These are phyloP conservation scores for Tetrapedia diversipes DNA, from an alignment of 2,888 invertebrate species.

Conservation along the genomic window DNA sequence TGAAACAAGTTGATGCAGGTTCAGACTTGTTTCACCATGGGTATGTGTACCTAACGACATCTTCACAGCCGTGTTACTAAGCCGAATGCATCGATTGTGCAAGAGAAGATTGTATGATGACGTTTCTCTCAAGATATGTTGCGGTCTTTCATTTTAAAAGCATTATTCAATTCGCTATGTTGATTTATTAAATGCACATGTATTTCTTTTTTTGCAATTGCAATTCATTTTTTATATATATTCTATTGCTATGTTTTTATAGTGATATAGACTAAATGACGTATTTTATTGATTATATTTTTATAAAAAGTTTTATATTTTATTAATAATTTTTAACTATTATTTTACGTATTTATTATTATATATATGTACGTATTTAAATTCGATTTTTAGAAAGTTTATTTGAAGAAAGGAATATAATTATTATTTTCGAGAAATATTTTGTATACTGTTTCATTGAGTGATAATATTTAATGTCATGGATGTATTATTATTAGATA, in stretches of 20 bases:
- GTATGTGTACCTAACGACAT: constrained; percentile 13
- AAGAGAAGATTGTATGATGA: constrained; percentile 8
- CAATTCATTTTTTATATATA: background rate
- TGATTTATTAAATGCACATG: background rate
- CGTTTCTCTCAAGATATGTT: constrained; percentile 9
- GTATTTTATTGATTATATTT: background rate
- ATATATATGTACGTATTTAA: no score
- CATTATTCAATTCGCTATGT: background rate
- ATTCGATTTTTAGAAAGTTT: no score
- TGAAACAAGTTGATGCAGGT: constrained; percentile 45
- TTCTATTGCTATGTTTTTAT: background rate
- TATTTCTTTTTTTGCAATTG: background rate
- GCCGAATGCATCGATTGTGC: constrained; percentile 21
- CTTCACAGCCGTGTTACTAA: constrained; percentile 27
- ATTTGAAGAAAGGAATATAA: no score
- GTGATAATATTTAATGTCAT: no score
- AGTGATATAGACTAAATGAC: background rate
- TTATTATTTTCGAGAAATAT: no score
- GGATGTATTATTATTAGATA: no score
- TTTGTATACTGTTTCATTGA: no score
- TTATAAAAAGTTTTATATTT: background rate
- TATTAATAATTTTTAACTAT: no score
- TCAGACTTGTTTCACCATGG: constrained; percentile 29
- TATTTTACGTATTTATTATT: no score
- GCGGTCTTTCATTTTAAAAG: background rate